Evolutionary conservation across 2,797 vertebrate genomes (phyloP), one percentile per base, ranked within the genome.

Genomic region (Lates japonicus): DNA sequence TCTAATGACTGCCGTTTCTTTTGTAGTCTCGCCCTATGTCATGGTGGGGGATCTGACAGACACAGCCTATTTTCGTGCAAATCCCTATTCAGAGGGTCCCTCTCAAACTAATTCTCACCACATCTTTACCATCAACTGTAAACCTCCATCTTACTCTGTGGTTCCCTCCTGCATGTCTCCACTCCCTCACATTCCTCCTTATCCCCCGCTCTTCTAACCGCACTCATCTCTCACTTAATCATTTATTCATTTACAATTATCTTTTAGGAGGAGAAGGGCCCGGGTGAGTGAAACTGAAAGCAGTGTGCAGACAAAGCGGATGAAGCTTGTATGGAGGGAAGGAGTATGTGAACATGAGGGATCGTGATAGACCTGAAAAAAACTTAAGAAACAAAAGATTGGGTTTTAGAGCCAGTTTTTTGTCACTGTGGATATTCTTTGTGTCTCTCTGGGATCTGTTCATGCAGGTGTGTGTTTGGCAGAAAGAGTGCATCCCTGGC

Each of bases 31-130:
- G 76, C 39, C 29, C 76, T 71, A 73, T 22, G 52, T 83, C 90
- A 81, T 66, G 71, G 81, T 81, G 88, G 88, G 83, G 87, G 89
- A 89, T 87, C 87, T 84, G 57, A 87, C 73, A 78, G 84, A 78
- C 81, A 66, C 65, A 54, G 44, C 81, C 88, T 90, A 91, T 93
- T 93, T 94, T 92, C 19, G 88, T 92, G 91, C 86, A 89, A 94
- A 94, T 93, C 79, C 83, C 81, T 87, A 90, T 94, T 95, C 87
- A 94, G 79, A 83, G 80, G 69, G 62, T 87, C 74, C 62, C 84
- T 82, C 88, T 87, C 82, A 62, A 81, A 57, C 74, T 81, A 82
- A 64, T 81, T 92, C 87, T 86, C 74, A 78, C 49, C 85, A 79
- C 86, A 78, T 92, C 88, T 88, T 86, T 78, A 76, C 48, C 71